Base-by-base conservation (phyloP, 2,888 invertebrate genomes). In the Agrilus biguttatus region DNA sequence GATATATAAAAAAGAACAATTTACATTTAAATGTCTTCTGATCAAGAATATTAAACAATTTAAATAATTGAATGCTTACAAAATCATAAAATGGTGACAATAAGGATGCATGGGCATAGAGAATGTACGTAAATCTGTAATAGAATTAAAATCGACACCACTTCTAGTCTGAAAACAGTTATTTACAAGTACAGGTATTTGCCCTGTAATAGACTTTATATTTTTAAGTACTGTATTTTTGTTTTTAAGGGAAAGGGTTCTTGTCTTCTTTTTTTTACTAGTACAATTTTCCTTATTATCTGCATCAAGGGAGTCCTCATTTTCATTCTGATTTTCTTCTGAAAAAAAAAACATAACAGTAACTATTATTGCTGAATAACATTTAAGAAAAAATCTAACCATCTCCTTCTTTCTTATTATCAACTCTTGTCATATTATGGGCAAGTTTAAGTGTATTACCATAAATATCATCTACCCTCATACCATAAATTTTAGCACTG, bases 401-500 rank as follows among this genome's bases (percentile, higher is more conserved):
- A 14, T 14, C 40, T 45, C 47, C 47, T 33, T n/a, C 14, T n/a
- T 35, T 41, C 32, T 38, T 38, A 13, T 40, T 35, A 35, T 40
- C 39, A 35, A 48, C 50, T 44, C 58, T 49, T 3, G 57, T 75
- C 41, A 82, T 65, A 1, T 80, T 83, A 1, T 79, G 77, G 1
- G 80, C 78, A 68, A 91, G 80, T 58, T 86, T 84, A 49, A 87
- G 67, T 2, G 84, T 81, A 58, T 88, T 85, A 36, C 78, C 72
- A 61, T 91, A 83, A 8, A 91, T 77, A 33, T 81, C 81, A 63
- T 93, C 92, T 0, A 93, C 92, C 45, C 91, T 73, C 46, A 82
- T 77, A 0, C 87, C 82, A 63, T 92, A 92, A 41, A 92, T 89
- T 60, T 87, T 85, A 1, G 88, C 78, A 8, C 90, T 86, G 0